phyloP scores from a whole-genome alignment of 1,140 invertebrate species.

The Aphaenogaster ashmeadi region DNA sequence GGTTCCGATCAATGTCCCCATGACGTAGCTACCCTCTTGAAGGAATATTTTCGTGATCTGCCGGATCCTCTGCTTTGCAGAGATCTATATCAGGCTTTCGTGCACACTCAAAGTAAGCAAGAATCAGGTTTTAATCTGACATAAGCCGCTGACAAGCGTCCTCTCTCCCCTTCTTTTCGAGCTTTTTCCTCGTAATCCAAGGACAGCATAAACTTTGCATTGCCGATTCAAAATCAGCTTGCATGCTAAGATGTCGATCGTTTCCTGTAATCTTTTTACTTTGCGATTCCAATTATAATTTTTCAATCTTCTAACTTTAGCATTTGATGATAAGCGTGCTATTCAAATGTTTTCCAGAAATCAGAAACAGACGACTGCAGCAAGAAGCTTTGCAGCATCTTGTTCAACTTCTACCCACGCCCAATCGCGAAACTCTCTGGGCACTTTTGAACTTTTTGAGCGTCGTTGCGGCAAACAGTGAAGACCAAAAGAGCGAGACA shows the following conservation, averaged over 20 bases:
- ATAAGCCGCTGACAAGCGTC: not conserved
- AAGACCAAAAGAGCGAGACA: slow-evolving; percentile 89
- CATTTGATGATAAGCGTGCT: not conserved
- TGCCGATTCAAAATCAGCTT: not conserved
- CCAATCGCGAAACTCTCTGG: slow-evolving; percentile 96
- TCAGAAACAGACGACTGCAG: slow-evolving; percentile 93
- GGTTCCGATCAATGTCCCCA: slow-evolving; percentile 95
- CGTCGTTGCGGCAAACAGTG: slow-evolving; percentile 92
- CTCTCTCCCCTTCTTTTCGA: not conserved
- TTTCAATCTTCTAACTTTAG: not conserved
- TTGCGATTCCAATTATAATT: not conserved
- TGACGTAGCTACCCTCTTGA: slow-evolving; percentile 96
- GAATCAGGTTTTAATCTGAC: not conserved
- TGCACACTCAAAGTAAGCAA: slow-evolving; percentile 95
- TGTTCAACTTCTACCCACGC: slow-evolving; percentile 93
- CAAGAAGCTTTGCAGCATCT: slow-evolving; percentile 94
- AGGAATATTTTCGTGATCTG: slow-evolving; percentile 97
- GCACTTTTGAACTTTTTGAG: slow-evolving; percentile 94
- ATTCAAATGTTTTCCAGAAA: slow-evolving; percentile 87
- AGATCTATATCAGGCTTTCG: slow-evolving; percentile 95
- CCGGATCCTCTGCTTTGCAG: slow-evolving; percentile 96
- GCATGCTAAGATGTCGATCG: not conserved
- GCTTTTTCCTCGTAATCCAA: not conserved
- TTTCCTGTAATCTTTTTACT: not conserved
- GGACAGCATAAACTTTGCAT: not conserved